These are phyloP conservation scores for Chloropsis cyanopogon DNA, from an alignment of 2,113 vertebrate species.

Conservation along the genomic window DNA sequence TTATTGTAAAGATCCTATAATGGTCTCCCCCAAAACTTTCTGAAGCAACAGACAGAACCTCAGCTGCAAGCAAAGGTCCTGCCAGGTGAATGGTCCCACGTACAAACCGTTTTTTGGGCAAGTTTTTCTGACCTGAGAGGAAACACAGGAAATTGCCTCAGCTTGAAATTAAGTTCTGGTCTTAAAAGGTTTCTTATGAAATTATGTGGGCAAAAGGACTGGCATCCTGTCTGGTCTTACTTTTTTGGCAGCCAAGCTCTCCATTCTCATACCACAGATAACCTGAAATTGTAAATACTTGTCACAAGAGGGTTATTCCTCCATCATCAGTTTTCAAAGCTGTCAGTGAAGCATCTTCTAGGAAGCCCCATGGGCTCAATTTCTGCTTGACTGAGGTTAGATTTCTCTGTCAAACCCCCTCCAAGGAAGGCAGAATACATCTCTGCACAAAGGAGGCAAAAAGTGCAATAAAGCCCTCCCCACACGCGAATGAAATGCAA, in stretches of 20 bases:
- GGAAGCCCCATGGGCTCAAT: not conserved
- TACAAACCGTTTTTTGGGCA: not conserved
- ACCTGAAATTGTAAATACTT: not conserved
- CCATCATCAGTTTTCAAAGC: not conserved
- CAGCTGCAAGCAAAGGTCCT: not conserved
- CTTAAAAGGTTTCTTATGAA: not conserved
- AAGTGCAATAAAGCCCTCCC: not conserved
- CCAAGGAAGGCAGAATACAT: not conserved
- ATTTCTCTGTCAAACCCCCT: not conserved
- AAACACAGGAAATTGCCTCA: not conserved
- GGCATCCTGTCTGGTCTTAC: not conserved
- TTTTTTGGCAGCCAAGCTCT: not conserved
- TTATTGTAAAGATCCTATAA: not conserved
- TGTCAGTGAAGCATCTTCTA: not conserved
- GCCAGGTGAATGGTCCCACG: not conserved
- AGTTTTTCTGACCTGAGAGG: not conserved
- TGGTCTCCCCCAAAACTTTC: not conserved
- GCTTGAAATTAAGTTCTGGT: not conserved
- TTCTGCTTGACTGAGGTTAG: not conserved
- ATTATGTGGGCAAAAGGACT: not conserved
- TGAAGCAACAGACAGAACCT: not conserved
- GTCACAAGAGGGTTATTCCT: not conserved
- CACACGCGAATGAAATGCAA: not conserved
- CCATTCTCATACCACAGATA: not conserved
- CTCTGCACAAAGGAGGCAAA: not conserved